These are phyloP conservation scores for Antheraea mylitta DNA, from an alignment of 1,140 invertebrate genomes.

Conservation along the genomic window DNA sequence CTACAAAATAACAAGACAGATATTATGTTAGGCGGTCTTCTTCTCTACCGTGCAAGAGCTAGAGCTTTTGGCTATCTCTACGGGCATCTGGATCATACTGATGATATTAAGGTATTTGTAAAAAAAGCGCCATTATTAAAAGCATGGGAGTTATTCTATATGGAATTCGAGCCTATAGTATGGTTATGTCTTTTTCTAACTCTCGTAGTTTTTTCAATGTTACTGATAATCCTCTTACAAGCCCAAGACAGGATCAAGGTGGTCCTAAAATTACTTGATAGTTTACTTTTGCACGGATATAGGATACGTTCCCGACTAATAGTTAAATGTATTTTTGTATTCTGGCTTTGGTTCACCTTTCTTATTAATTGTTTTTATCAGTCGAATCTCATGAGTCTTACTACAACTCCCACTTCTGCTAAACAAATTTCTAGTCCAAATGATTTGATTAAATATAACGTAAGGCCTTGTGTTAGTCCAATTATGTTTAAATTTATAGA, in stretches of 20 bases:
- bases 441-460: conserved; percentile 30
- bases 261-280: conserved; percentile 23
- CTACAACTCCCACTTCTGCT: conserved; percentile 30
- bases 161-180: conserved; percentile 42
- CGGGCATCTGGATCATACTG: conserved; percentile 34
- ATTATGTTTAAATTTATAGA: conserved; percentile 23
- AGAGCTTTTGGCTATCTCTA: conserved; percentile 39
- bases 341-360: conserved; percentile 50
- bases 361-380: conserved; percentile 47
- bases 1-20: conserved; percentile 41
- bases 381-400: conserved; percentile 41
- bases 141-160: conserved; percentile 39
- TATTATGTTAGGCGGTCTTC: conserved; percentile 43
- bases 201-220: conserved; percentile 32
- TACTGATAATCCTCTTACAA: conserved; percentile 33
- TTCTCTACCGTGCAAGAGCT: conserved; percentile 36
- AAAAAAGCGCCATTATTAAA: conserved; percentile 34
- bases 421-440: conserved; percentile 37
- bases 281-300: conserved; percentile 14
- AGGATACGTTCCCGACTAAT: not conserved
- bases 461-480: conserved; percentile 39
- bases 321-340: conserved; percentile 23
- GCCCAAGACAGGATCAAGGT: conserved; percentile 35
- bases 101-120: conserved; percentile 44
- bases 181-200: conserved; percentile 41